Evolutionary conservation across 1,140 invertebrate species (phyloP).

Genomic region (Physella acuta): DNA sequence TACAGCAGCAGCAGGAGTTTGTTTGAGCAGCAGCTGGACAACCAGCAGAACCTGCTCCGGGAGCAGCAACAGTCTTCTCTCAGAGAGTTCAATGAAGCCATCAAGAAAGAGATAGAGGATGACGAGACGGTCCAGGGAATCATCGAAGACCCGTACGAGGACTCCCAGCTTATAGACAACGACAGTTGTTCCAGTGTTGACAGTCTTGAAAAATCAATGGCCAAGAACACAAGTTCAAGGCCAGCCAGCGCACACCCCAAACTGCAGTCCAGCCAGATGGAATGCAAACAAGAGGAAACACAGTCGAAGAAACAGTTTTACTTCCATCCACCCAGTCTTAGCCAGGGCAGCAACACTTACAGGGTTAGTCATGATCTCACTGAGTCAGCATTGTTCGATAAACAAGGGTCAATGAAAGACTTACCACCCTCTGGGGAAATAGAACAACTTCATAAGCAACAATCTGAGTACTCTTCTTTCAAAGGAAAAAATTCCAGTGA

Average conservation of each 20-base stretch:
- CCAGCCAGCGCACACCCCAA: background rate
- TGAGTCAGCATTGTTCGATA: no score
- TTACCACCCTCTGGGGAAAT: background rate
- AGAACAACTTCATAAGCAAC: background rate
- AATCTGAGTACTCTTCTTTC: background rate
- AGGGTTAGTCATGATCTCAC: no score
- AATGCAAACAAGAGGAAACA: background rate
- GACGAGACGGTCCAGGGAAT: slow-evolving; percentile 7
- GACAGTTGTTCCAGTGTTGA: slow-evolving; percentile 48
- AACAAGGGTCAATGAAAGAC: no score
- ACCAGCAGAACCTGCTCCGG: slow-evolving; percentile 42
- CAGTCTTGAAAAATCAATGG: slow-evolving; percentile 37
- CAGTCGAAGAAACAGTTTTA: no score
- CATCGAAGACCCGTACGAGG: background rate
- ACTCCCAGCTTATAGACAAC: background rate
- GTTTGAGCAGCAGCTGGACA: slow-evolving; percentile 54
- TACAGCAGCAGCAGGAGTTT: slow-evolving; percentile 42
- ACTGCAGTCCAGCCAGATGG: no score
- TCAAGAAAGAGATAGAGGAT: slow-evolving; percentile 38
- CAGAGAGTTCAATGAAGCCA: slow-evolving; percentile 43
- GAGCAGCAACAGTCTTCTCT: slow-evolving; percentile 47
- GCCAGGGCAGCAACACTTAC: no score
- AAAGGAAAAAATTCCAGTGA: no score
- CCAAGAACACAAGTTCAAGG: background rate
- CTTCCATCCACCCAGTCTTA: no score